Evolutionary conservation across 2,113 vertebrate species (phyloP).

Genomic region (Stigmatopora argus): DNA sequence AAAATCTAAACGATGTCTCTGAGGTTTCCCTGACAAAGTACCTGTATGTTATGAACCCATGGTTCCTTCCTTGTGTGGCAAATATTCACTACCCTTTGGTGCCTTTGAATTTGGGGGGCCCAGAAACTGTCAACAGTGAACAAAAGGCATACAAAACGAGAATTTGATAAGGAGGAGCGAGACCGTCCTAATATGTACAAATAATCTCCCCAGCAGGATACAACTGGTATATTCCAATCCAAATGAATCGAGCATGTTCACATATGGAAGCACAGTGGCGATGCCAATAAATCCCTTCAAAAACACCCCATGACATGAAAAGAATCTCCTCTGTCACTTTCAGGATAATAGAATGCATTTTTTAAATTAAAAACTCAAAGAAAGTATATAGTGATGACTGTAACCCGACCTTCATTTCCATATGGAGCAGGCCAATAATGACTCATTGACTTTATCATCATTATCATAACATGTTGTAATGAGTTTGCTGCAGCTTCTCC

Average conservation of each 20-base stretch:
- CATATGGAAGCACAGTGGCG: slow-evolving; percentile 2
- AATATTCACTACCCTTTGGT: slow-evolving; percentile 55
- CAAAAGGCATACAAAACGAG: slow-evolving; percentile 67
- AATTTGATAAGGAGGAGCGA: slow-evolving; percentile 62
- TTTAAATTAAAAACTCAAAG: not conserved
- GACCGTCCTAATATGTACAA: slow-evolving; percentile 67
- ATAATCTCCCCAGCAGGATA: slow-evolving; percentile 62
- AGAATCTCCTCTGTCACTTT: not conserved
- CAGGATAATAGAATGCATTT: not conserved
- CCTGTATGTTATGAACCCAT: slow-evolving; percentile 47
- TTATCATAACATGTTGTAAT: not conserved
- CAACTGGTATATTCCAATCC: slow-evolving; percentile 38
- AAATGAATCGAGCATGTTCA: slow-evolving; percentile 36
- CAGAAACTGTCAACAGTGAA: slow-evolving; percentile 66
- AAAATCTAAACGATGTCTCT: slow-evolving; percentile 35
- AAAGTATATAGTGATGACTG: not conserved
- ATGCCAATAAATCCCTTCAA: slow-evolving; percentile 18
- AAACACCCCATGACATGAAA: slow-evolving; percentile 10
- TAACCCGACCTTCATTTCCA: not conserved
- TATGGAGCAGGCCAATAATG: not conserved
- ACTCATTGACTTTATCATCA: not conserved
- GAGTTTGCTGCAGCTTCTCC: not conserved
- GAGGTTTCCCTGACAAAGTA: slow-evolving; percentile 35
- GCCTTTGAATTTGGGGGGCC: slow-evolving; percentile 61
- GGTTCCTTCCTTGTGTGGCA: slow-evolving; percentile 58